A percentile compares a stretch with the other conserved stretches of the same genome.
These are phyloP conservation scores for Drosophila nannoptera DNA, from an alignment of 1,140 invertebrate genomes.

Conservation along the genomic window DNA sequence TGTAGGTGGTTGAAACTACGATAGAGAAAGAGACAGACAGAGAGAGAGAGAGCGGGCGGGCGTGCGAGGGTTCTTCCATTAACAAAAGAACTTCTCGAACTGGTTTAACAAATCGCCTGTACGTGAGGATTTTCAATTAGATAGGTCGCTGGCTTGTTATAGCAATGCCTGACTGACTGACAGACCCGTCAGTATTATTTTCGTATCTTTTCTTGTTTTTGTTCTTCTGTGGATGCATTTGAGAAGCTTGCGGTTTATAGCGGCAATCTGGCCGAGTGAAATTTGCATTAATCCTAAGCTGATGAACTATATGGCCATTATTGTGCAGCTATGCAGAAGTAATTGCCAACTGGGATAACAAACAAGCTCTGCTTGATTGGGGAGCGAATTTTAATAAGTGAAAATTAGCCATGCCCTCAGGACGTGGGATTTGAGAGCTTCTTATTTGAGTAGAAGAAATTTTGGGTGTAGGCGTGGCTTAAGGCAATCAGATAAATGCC, in stretches of 20 bases:
- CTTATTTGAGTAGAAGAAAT: too few relatives aligned
- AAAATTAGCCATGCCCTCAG: slow-evolving; percentile 9
- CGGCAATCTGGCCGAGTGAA: slow-evolving; percentile 69
- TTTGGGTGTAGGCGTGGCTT: too few relatives aligned
- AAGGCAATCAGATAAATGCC: too few relatives aligned
- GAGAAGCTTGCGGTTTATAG: slow-evolving; percentile 64
- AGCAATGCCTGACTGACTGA: slow-evolving; percentile 21
- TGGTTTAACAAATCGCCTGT: slow-evolving; percentile 43
- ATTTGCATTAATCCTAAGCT: slow-evolving; percentile 65
- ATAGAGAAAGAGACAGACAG: neutral
- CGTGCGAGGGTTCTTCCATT: slow-evolving; percentile 14
- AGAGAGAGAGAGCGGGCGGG: too few relatives aligned
- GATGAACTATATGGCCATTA: slow-evolving; percentile 32
- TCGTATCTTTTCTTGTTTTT: neutral
- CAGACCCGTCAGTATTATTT: slow-evolving; percentile 4
- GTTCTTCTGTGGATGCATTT: slow-evolving; percentile 13
- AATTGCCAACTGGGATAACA: slow-evolving; percentile 53
- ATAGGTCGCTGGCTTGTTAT: slow-evolving; percentile 55
- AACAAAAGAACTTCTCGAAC: slow-evolving; percentile 31
- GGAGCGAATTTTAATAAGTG: slow-evolving; percentile 22
- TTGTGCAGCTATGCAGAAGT: slow-evolving; percentile 52
- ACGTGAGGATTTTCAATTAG: slow-evolving; percentile 73
- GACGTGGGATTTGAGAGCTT: neutral
- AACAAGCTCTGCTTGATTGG: slow-evolving; percentile 40
- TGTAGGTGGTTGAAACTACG: slow-evolving; percentile 48